phyloP scores from a whole-genome alignment of 2,113 vertebrate genomes.

The Pituophis catenifer region DNA sequence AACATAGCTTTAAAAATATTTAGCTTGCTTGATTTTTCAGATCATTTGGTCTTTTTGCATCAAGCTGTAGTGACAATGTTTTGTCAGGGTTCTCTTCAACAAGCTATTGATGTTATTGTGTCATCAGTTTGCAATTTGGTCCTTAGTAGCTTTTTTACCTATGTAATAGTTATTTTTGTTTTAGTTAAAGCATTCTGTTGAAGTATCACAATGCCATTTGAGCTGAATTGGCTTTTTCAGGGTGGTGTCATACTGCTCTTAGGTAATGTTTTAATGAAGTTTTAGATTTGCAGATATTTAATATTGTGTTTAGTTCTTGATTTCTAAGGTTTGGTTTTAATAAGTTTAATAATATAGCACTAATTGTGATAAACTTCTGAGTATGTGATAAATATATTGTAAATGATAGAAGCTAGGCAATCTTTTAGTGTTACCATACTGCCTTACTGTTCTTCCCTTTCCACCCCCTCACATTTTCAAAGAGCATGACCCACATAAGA shows the following conservation, averaged over 20 bases:
- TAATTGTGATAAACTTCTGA: neutral
- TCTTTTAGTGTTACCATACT: neutral
- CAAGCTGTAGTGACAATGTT: neutral
- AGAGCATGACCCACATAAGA: conserved; percentile 7
- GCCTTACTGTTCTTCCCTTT: neutral
- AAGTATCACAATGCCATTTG: neutral
- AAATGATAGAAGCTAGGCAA: neutral
- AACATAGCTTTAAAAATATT: neutral
- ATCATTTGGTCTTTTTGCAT: neutral
- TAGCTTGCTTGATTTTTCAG: neutral
- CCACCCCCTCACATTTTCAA: neutral
- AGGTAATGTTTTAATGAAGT: neutral
- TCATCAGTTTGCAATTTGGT: neutral
- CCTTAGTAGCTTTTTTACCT: neutral
- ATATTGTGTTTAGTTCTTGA: neutral
- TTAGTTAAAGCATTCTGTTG: neutral
- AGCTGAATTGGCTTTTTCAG: neutral
- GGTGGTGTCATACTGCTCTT: neutral
- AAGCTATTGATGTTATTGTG: neutral
- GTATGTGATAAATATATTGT: neutral
- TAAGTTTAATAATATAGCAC: neutral
- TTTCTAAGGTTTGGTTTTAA: neutral
- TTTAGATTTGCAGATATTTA: neutral
- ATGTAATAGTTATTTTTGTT: neutral
- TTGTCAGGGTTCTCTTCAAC: neutral